These are phyloP conservation scores for Eurystomus gularis DNA, from an alignment of 2,113 vertebrate species.

Conservation along the genomic window DNA sequence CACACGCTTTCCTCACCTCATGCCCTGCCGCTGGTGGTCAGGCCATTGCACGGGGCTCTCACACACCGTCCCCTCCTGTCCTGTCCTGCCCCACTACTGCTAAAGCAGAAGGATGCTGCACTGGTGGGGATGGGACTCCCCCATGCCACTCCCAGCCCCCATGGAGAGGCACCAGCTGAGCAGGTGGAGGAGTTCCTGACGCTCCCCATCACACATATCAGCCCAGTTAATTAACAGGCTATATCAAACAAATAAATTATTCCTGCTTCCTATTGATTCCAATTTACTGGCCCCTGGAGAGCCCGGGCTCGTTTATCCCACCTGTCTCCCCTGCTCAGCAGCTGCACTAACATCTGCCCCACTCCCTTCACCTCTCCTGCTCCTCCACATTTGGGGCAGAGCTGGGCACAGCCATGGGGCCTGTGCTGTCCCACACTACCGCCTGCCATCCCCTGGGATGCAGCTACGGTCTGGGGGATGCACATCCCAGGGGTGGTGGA, in stretches of 20 bases:
- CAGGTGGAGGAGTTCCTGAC: background rate
- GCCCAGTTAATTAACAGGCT: constrained; percentile 56
- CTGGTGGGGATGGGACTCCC: background rate
- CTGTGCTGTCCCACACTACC: background rate
- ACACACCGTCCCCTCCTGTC: rapidly evolving
- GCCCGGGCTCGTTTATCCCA: constrained; percentile 4
- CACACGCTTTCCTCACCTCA: rapidly evolving
- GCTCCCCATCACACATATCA: constrained; percentile 6
- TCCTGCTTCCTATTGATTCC: constrained; percentile 65
- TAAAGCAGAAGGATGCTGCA: rapidly evolving
- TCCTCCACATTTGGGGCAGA: background rate
- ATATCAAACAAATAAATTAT: constrained; percentile 65
- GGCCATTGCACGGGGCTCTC: rapidly evolving
- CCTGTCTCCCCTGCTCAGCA: constrained; percentile 49
- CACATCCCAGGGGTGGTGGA: rapidly evolving
- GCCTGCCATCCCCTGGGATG: rapidly evolving
- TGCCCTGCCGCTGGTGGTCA: rapidly evolving
- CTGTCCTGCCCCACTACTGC: background rate
- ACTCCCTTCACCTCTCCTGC: background rate
- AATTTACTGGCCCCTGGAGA: constrained; percentile 57
- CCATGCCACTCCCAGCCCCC: background rate
- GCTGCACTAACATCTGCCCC: constrained; percentile 41
- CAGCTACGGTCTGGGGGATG: no score
- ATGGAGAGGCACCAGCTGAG: background rate
- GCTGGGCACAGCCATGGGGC: background rate